Conservation (phyloP, 2,113 vertebrate species). For the Nesoenas mayeri region DNA sequence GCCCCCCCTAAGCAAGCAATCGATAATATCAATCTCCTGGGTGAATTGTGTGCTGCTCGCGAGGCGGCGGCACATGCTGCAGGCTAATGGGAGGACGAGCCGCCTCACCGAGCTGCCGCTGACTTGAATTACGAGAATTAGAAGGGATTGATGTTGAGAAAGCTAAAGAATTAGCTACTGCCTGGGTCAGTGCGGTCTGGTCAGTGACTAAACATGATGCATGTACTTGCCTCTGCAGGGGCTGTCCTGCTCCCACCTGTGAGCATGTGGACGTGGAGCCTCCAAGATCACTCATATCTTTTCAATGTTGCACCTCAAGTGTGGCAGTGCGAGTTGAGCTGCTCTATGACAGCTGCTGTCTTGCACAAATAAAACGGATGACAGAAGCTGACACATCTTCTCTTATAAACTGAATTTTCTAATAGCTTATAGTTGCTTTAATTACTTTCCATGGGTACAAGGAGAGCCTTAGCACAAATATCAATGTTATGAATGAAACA, state of each 20-base stretch:
- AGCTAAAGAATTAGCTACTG: neutral
- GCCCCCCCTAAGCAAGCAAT: constrained; percentile 35
- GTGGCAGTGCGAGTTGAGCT: neutral
- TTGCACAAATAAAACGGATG: neutral
- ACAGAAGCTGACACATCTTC: neutral
- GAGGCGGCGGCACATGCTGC: neutral
- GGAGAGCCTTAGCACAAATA: constrained; percentile 7
- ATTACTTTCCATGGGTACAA: neutral
- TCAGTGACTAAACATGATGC: neutral
- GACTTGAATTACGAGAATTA: neutral
- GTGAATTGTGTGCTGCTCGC: neutral
- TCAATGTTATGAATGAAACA: constrained; percentile 28
- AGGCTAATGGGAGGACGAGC: neutral
- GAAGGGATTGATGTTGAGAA: neutral
- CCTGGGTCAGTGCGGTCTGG: neutral
- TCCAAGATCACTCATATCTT: neutral
- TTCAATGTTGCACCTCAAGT: neutral
- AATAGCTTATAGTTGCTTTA: constrained; percentile 24
- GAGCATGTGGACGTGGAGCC: neutral
- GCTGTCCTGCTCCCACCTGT: neutral
- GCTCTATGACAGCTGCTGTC: neutral
- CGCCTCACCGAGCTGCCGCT: neutral
- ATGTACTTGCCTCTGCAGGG: neutral
- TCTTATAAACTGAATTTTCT: neutral
- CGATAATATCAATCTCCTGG: constrained; percentile 15